phyloP scores from a whole-genome alignment of 2,888 invertebrate species.

The Agriopis leucophaearia region DNA sequence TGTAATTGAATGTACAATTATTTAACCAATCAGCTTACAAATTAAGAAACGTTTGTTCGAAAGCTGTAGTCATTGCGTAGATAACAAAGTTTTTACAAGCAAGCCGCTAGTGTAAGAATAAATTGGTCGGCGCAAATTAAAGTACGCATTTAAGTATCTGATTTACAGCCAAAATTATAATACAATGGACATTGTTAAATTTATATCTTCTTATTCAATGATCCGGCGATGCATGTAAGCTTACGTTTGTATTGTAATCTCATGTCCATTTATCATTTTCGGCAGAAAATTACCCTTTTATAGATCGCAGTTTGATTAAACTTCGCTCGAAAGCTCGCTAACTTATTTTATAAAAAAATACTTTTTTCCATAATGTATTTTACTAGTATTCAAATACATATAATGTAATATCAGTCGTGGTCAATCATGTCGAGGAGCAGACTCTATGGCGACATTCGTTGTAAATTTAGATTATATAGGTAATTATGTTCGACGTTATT shows the following conservation, averaged over 20 bases:
- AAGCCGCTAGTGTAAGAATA: slow-evolving; percentile 63
- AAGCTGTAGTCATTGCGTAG: slow-evolving; percentile 56
- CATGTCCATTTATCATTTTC: slow-evolving; percentile 51
- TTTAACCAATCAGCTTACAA: slow-evolving; percentile 37
- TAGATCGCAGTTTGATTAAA: slow-evolving; percentile 48
- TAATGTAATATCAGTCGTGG: slow-evolving; percentile 59
- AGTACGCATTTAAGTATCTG: slow-evolving; percentile 69
- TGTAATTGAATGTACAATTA: too few relatives aligned
- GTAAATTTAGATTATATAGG: slow-evolving; percentile 37
- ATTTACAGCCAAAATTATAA: slow-evolving; percentile 75
- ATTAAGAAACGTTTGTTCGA: slow-evolving; percentile 50
- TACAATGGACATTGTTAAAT: slow-evolving; percentile 72
- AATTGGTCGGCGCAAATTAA: slow-evolving; percentile 70
- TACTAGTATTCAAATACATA: slow-evolving; percentile 57
- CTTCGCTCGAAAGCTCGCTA: too few relatives aligned
- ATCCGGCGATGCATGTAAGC: slow-evolving; percentile 58
- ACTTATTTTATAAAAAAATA: slow-evolving; percentile 47
- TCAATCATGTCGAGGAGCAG: slow-evolving; percentile 58
- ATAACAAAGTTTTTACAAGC: slow-evolving; percentile 55
- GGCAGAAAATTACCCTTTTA: slow-evolving; percentile 26
- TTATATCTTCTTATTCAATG: slow-evolving; percentile 69
- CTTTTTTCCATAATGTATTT: slow-evolving; percentile 62
- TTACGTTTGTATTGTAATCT: slow-evolving; percentile 57
- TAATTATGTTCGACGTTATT: slow-evolving; percentile 50
- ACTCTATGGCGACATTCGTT: slow-evolving; percentile 65